Base-by-base conservation (phyloP, 2,113 vertebrate species). In the Phycodurus eques region DNA sequence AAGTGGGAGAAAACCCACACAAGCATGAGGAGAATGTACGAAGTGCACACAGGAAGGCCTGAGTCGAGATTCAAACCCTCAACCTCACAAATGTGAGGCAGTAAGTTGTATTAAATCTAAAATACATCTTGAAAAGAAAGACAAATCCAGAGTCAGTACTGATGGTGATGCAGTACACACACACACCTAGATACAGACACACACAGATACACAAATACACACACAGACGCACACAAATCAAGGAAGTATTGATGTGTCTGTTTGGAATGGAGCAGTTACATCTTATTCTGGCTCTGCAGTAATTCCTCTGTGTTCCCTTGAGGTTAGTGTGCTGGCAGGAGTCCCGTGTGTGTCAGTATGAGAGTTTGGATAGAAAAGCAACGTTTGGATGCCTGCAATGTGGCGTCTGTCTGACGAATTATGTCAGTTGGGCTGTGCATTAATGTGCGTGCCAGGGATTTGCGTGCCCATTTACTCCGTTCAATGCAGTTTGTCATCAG, bases 221-320 rank as follows among this genome's bases (percentile, higher is more conserved):
- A 51, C 47, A 56, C 22, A 14, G 2, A 59, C 3, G 2, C 31
- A 17, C 14, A 39, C 54, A 31, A 39, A 64, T 68, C 44, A 59
- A 81, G 73, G 70, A 65, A 81, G 15, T 71, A 64, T 78, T 66
- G 14, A 78, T 82, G 75, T 77, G 63, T 82, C 74, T 62, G 70
- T 83, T 88, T 82, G 82, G 76, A 90, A 78, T 77, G 76, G 74
- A 89, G 83, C 75, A 67, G 76, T 76, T 80, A 75, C 60, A 60
- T 89, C 84, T 87, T 81, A 82, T 83, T 89, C 80, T 78, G 84
- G 76, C 83, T 84, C 70, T 42, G 64, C 43, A 62, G 77, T 76
- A 82, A 90, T 88, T 90, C 80, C 88, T 85, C 87, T 80, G 79
- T 79, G 72, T 79, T 93, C 88, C 82, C 74, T 82, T 75, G 78